Base-by-base conservation (phyloP, 64 coral and sea anemone species). In the Actinia equina region DNA sequence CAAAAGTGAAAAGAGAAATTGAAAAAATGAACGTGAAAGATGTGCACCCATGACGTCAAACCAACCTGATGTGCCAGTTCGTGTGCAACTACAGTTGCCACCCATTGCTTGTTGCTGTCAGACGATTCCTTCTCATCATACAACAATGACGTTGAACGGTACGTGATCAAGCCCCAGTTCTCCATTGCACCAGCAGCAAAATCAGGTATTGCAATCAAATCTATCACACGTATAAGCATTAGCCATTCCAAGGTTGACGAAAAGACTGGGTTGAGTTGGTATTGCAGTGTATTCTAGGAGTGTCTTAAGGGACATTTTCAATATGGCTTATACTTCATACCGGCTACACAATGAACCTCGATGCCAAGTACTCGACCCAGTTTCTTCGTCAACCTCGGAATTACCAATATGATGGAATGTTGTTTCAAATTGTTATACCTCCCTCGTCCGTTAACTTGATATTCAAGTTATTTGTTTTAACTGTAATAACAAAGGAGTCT, bases 141-240 rank as follows among this genome's bases (percentile, higher is more conserved):
- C 53, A 95, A 86, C 87, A 95, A 69, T 10, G 94, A 95, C 16
- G 94, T 95, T 87, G 88, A 86, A 27, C 94, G 94, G 76, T 95
- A 95, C 17, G 94, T 95, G 82, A 95, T 95, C 87, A 95, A 89
- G 92, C 94, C 94, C 94, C 94, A 95, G 88, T 95, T 95, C 84
- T 95, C 94, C 94, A 95, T 95, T 37, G 94, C 94, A 84, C 94
- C 94, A 43, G 94, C 94, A 92, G 90, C 87, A 95, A 95, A 95
- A 89, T 95, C 94, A 82, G 94, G 94, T 80, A 95, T 95, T 55
- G 94, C 94, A 85, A 95, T 95, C 65, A 95, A 89, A 92, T 95
- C 94, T 95, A 92, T 22, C 10, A 67, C 63, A 67, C 20, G 9
- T 6, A n/a, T 20, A n/a, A n/a, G n/a, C n/a, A n/a, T n/a, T n/a